A percentile compares a stretch with the other conserved stretches of the same genome.
Evolutionary conservation across 2,797 vertebrate genomes (phyloP).

Genomic region (Scolopax bukidnonensis): DNA sequence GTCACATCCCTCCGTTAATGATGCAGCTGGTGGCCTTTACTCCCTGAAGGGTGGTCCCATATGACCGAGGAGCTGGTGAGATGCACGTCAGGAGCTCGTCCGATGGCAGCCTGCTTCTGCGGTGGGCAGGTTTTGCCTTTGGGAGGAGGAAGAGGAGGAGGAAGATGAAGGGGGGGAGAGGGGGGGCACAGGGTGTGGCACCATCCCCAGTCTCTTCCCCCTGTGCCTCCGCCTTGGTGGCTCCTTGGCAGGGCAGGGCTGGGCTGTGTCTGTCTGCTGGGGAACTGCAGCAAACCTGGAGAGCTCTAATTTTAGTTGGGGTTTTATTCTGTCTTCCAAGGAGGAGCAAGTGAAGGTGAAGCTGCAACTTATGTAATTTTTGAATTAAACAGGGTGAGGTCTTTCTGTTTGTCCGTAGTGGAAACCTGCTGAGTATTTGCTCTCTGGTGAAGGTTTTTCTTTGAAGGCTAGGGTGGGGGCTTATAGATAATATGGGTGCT

Average conservation of each 20-base stretch:
- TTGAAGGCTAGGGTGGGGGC: background rate
- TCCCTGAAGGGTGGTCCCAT: background rate
- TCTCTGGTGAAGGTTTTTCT: background rate
- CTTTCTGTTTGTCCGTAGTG: background rate
- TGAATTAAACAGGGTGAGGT: background rate
- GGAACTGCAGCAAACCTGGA: slow-evolving; percentile 41
- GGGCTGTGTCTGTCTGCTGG: slow-evolving; percentile 35
- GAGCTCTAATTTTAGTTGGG: background rate
- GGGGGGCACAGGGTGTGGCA: slow-evolving; percentile 78
- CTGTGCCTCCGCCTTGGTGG: slow-evolving; percentile 11
- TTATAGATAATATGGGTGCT: background rate
- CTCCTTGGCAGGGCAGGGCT: slow-evolving; percentile 29
- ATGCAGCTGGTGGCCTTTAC: background rate
- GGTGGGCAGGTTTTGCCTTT: background rate
- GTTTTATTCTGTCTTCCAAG: slow-evolving; percentile 30
- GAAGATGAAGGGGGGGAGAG: background rate
- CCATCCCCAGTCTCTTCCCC: background rate
- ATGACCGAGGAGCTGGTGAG: background rate
- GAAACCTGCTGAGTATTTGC: background rate
- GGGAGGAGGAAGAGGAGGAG: background rate
- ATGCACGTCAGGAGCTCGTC: background rate
- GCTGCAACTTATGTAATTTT: background rate
- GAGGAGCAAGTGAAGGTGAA: slow-evolving; percentile 34
- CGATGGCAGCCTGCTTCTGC: background rate
- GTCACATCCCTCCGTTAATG: background rate